Evolutionary conservation across 2,113 vertebrate species (phyloP), one percentile per base, ranked within the genome.

Genomic region (Ophthalmolycus amberensis): DNA sequence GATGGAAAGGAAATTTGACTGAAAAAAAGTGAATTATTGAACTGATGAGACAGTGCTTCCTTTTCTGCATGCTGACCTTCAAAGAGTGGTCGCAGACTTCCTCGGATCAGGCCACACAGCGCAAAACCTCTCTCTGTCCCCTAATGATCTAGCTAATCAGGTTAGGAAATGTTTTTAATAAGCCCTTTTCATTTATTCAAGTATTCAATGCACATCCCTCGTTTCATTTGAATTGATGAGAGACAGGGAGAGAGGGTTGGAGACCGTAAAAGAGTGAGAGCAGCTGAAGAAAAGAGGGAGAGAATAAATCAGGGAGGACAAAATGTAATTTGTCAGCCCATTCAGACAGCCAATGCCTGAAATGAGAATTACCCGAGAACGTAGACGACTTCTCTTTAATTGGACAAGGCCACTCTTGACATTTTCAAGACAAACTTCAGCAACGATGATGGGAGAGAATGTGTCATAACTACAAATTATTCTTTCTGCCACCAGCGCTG

Each of bases 321-420:
- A 93, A 93, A 93, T 93, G 91, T 91, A 92, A 93, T 92, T 93
- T 94, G 92, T 94, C 87, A 83, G 77, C 77, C 90, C 77, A 90
- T 93, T 92, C 92, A 94, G 90, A 89, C 87, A 90, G 86, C 77
- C 89, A 83, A 79, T 79, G 85, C 86, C 83, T 90, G 88, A 87
- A 90, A 91, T 86, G 71, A 90, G 88, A 87, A 91, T 91, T 92
- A 94, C 88, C 85, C 87, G 75, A 85, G 78, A 88, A 88, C 50
- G 80, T 74, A 83, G 81, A 88, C 73, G 88, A 92, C 89, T 91
- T 77, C 83, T 87, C 89, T 92, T 94, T 92, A 93, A 94, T 94
- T 93, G 92, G 93, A 93, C 91, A 92, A 91, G 90, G 84, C 88
- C 87, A 84, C 89, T 88, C 88, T 91, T 93, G 92, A 92, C 90